Conservation (phyloP, 2,797 vertebrate species). For the Crypturellus tataupa region DNA sequence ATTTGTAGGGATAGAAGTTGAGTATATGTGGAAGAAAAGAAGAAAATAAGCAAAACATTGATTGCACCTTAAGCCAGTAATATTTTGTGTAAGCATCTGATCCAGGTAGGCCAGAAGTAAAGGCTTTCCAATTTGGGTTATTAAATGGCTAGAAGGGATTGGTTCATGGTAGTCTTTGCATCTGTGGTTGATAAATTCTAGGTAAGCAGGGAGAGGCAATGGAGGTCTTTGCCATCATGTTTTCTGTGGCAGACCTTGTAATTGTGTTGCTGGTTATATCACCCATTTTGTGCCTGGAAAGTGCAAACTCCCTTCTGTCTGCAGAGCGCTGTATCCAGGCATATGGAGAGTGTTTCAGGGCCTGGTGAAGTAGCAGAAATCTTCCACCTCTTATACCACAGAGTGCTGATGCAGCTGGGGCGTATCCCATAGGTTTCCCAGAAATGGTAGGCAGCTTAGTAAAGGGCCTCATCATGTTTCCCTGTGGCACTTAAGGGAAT, state of each 20-base stretch:
- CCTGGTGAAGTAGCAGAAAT: not conserved
- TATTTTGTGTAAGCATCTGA: not conserved
- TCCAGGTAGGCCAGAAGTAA: not conserved
- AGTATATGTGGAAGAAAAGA: not conserved
- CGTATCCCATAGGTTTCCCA: not conserved
- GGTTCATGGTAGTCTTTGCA: not conserved
- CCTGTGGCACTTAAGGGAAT: not conserved
- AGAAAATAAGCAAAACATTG: not conserved
- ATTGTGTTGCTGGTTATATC: not conserved
- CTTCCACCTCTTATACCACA: not conserved
- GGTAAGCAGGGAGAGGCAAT: not conserved
- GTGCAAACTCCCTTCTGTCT: not conserved
- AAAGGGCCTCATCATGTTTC: not conserved
- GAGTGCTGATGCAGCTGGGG: not conserved
- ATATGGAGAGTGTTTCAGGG: not conserved
- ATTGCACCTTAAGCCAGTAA: not conserved
- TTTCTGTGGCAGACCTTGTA: not conserved
- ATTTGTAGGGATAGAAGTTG: not conserved
- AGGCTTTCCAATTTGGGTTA: not conserved
- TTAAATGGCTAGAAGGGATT: not conserved
- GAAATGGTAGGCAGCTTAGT: not conserved
- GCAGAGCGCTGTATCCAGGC: not conserved
- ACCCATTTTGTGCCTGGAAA: not conserved
- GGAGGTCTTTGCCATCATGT: not conserved
- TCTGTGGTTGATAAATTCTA: not conserved